Percentiles rank a stretch among this genome's conserved stretches.
Evolutionary conservation across 2,113 vertebrate species (phyloP).

Genomic region (Mobula hypostoma): DNA sequence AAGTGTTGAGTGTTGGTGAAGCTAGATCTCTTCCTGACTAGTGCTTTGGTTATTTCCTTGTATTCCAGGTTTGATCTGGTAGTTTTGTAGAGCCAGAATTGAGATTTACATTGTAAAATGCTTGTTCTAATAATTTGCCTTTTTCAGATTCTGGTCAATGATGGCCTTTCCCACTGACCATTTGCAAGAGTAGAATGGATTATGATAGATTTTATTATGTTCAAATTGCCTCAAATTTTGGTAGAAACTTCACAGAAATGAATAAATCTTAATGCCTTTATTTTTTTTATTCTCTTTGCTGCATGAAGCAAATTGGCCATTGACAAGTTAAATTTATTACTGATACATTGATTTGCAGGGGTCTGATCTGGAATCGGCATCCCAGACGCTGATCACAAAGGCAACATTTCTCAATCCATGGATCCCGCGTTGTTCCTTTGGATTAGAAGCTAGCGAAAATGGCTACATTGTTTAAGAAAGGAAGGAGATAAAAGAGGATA

Average conservation of each 20-base stretch:
- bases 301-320: not conserved
- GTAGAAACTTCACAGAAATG: not conserved
- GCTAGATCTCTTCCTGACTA: not conserved
- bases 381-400: not conserved
- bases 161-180: not conserved
- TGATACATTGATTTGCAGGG: not conserved
- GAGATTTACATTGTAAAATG: not conserved
- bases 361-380: not conserved
- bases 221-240: not conserved
- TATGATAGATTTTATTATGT: not conserved
- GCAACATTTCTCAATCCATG: no score
- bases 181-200: no score
- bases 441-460: no score
- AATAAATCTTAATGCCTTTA: not conserved
- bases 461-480: not conserved
- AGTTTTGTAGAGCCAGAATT: not conserved
- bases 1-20: not conserved
- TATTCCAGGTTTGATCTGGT: not conserved
- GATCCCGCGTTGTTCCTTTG: no score
- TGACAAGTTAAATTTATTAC: not conserved
- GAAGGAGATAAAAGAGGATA: no score
- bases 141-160: not conserved
- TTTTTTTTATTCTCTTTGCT: not conserved
- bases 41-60: not conserved
- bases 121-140: not conserved